Conservation (phyloP, 2,888 invertebrate genomes). For the Campoplex nolae region DNA sequence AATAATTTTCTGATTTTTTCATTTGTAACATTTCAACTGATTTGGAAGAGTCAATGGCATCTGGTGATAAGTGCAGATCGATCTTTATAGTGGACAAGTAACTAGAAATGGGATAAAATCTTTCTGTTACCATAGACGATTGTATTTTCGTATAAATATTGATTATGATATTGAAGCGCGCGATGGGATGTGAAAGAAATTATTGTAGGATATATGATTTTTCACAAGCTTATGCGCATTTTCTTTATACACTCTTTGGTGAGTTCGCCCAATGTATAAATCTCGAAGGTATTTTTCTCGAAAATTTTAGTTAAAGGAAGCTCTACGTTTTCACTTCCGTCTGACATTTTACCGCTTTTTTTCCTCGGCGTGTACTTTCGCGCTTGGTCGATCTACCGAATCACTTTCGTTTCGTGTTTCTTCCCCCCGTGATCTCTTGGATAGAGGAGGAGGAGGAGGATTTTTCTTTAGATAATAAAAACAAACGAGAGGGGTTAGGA, state of each 20-base stretch:
- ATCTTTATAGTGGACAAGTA: background rate
- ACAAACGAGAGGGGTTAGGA: background rate
- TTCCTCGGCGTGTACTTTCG: slow-evolving; percentile 58
- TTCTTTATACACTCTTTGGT: background rate
- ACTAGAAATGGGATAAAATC: background rate
- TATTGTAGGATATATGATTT: background rate
- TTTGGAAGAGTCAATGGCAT: background rate
- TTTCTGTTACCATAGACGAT: slow-evolving; percentile 12
- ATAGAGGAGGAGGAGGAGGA: slow-evolving; percentile 11
- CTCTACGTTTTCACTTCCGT: slow-evolving; percentile 58
- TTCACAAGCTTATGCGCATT: background rate
- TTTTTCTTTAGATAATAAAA: slow-evolving; percentile 32
- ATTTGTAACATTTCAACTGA: background rate
- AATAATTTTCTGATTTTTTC: no score
- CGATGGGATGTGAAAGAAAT: background rate
- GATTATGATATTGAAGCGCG: background rate
- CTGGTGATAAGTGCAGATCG: background rate
- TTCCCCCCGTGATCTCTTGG: slow-evolving; percentile 24
- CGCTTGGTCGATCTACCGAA: slow-evolving; percentile 68
- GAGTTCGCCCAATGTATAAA: background rate
- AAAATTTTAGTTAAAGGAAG: slow-evolving; percentile 50
- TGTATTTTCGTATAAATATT: background rate
- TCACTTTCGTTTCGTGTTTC: slow-evolving; percentile 66
- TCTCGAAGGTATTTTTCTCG: slow-evolving; percentile 16
- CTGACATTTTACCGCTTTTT: slow-evolving; percentile 42